phyloP scores from a whole-genome alignment of 2,888 invertebrate species.

The Aphidoletes aphidimyza region DNA sequence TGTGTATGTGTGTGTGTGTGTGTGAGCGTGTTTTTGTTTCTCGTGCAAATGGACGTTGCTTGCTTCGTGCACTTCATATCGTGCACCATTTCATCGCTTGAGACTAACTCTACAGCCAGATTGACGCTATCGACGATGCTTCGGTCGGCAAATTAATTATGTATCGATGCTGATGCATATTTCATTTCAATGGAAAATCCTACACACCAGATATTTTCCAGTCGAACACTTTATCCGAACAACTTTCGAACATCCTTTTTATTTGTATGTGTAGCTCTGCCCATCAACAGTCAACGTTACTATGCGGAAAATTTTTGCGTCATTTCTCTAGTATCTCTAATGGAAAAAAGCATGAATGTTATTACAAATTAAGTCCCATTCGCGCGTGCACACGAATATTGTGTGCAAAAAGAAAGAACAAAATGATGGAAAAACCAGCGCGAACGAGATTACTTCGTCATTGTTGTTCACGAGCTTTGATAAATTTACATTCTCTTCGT shows the following conservation, averaged over 20 bases:
- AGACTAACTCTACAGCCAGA: too few species aligned
- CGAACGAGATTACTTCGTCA: slow-evolving; percentile 17
- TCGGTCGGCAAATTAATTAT: slow-evolving; percentile 27
- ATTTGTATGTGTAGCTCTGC: too few species aligned
- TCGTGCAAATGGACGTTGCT: too few species aligned
- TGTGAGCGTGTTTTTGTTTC: too few species aligned
- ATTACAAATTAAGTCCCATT: slow-evolving; percentile 22
- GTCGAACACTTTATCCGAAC: too few species aligned
- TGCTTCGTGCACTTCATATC: too few species aligned
- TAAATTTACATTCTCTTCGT: neutral
- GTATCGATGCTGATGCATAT: slow-evolving; percentile 42
- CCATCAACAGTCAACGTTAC: neutral
- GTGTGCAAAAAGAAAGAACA: neutral
- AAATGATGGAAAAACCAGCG: neutral
- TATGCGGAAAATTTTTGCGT: slow-evolving; percentile 33
- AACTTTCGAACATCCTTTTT: neutral
- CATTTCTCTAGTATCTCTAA: neutral
- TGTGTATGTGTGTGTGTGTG: too few species aligned
- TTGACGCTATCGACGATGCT: neutral
- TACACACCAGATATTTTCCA: slow-evolving; percentile 1
- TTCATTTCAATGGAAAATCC: neutral
- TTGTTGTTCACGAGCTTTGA: neutral
- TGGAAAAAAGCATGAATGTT: slow-evolving; percentile 9
- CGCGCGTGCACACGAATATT: slow-evolving; percentile 1
- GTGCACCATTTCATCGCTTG: too few species aligned